phyloP scores from a whole-genome alignment of 2,888 invertebrate species.

The Drosophila meridionalis region DNA sequence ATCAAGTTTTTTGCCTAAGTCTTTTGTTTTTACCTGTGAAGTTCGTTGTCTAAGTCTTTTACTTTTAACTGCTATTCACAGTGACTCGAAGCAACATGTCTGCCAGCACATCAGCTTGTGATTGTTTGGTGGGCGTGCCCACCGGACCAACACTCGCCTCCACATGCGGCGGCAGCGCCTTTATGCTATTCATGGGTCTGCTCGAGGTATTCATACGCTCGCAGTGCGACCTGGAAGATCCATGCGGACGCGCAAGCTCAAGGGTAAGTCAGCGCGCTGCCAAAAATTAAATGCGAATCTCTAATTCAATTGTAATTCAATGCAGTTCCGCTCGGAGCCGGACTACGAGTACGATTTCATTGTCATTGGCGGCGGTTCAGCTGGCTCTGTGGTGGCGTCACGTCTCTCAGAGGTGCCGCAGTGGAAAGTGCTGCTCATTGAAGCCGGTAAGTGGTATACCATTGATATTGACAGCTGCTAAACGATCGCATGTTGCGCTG shows the following conservation, averaged over 20 bases:
- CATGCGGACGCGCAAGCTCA: constrained; percentile 90
- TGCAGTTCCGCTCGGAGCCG: constrained; percentile 84
- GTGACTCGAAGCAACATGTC: constrained; percentile 55
- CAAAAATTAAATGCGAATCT: background rate
- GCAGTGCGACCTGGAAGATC: constrained; percentile 95
- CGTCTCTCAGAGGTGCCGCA: constrained; percentile 84
- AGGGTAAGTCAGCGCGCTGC: constrained; percentile 70
- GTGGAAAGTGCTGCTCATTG: constrained; percentile 85
- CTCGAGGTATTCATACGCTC: constrained; percentile 93
- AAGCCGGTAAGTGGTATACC: constrained; percentile 83
- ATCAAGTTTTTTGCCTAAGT: constrained; percentile 58
- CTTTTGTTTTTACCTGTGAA: constrained; percentile 43
- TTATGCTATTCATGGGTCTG: constrained; percentile 95
- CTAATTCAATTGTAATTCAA: constrained; percentile 2
- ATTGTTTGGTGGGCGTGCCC: constrained; percentile 92
- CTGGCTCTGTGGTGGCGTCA: constrained; percentile 84
- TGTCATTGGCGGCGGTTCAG: constrained; percentile 85
- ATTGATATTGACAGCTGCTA: constrained; percentile 34
- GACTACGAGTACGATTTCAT: constrained; percentile 85
- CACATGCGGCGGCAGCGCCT: constrained; percentile 93
- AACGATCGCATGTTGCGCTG: background rate
- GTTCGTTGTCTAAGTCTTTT: constrained; percentile 59
- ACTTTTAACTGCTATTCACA: constrained; percentile 22
- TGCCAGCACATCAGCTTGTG: constrained; percentile 87
- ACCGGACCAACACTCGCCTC: constrained; percentile 93